Base-by-base conservation (phyloP, 1,140 invertebrate species). In the Nylanderia fulva region DNA sequence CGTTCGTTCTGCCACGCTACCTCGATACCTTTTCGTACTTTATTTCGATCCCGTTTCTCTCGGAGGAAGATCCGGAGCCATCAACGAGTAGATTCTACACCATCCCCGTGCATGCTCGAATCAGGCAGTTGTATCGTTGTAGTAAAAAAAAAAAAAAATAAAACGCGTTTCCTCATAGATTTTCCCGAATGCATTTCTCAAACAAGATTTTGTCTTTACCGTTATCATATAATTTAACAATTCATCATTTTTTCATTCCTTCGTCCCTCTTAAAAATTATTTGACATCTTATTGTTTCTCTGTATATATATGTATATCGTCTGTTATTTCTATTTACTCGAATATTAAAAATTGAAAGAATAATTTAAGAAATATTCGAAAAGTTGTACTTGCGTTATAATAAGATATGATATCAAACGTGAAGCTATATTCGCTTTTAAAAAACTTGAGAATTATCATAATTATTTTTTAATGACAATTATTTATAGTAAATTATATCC, bases 1-100 rank as follows among this genome's bases (percentile, higher is more conserved):
- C 84, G 80, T 85, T 84, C 86, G 86, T 86, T 88, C 61, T 68
- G 61, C 68, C 36, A 66, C 77, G 74, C 84, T 64, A 82, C 72
- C 72, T 61, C 76, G 71, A 85, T 90, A 90, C 87, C 84, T 76
- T 88, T 72, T 80, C 64, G 64, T 91, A 85, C 88, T 91, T 91
- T 91, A 91, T 89, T 85, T 86, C 83, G 86, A 82, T 80, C 82
- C 86, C 83, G 84, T 88, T 88, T 76, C 54, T 76, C 54, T 72
- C 68, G 54, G 18, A 66, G 80, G 63, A 86, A 84, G 86, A 87
- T 83, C 68, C 39, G 36, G 52, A 69, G 27, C 79, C 87, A 82
- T 71, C 87, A 66, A 88, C 61, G 86, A 85, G 72, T 60, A 83
- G 84, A 79, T 88, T 82, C 77, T 60, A 86, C n/a, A n/a, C 85